Conservation (phyloP, 2,888 invertebrate genomes). For the Campoplex capitator region DNA sequence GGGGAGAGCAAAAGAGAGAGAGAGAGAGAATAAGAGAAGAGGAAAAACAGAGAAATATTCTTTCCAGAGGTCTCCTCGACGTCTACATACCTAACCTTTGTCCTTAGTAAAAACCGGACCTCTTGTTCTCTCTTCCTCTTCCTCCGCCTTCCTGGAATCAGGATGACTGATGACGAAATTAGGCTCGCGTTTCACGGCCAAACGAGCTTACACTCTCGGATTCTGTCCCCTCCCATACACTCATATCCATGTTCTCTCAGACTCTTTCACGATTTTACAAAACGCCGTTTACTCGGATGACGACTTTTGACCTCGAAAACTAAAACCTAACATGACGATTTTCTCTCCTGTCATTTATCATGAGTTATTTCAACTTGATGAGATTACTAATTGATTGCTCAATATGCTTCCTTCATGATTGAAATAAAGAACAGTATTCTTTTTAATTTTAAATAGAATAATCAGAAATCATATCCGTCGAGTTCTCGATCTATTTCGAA, state of each 20-base stretch:
- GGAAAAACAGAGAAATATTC: constrained; percentile 5
- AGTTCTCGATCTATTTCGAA: too few species aligned
- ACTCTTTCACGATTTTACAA: constrained; percentile 33
- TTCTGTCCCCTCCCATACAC: constrained; percentile 2
- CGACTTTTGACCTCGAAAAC: constrained; percentile 25
- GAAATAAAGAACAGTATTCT: too few species aligned
- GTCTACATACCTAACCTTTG: constrained; percentile 46
- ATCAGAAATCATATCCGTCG: background rate
- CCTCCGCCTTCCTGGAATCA: constrained; percentile 69
- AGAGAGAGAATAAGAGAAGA: constrained; percentile 17
- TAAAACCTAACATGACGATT: background rate
- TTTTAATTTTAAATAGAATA: background rate
- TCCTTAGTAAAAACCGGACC: constrained; percentile 6
- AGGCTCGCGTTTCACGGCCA: constrained; percentile 65
- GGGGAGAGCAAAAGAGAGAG: background rate
- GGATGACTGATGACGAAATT: constrained; percentile 77
- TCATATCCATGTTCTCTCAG: background rate
- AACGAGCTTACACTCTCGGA: constrained; percentile 57
- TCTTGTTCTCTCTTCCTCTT: background rate
- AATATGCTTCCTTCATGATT: too few species aligned
- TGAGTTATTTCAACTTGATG: background rate
- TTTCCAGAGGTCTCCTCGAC: background rate
- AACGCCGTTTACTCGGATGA: constrained; percentile 20
- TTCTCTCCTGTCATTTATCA: background rate
- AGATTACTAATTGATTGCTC: too few species aligned